A percentile compares a stretch with the other conserved stretches of the same genome.
Conservation (phyloP, 2,797 vertebrate genomes). For the Gila robusta region DNA sequence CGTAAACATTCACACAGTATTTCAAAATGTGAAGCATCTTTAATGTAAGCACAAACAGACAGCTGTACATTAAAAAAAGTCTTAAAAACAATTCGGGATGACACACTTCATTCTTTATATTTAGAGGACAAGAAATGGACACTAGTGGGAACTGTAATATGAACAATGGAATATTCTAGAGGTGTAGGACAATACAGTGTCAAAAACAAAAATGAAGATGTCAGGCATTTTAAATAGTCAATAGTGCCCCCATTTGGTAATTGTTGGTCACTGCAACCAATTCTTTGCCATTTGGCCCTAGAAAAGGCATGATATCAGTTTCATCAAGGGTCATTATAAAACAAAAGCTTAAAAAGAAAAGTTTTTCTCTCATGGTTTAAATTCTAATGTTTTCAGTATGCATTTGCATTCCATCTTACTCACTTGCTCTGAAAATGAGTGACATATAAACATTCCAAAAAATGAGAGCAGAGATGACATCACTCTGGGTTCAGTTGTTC, state of each 20-base stretch:
- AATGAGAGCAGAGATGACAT: background rate
- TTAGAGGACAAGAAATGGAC: background rate
- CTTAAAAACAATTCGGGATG: conserved; percentile 11
- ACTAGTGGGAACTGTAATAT: background rate
- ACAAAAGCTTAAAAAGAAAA: background rate
- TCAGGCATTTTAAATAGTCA: conserved; percentile 17
- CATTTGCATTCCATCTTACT: background rate
- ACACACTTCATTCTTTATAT: conserved; percentile 15
- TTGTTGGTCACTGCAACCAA: conserved; percentile 58
- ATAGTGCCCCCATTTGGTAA: conserved; percentile 52
- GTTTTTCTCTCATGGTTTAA: background rate
- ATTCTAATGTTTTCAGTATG: background rate
- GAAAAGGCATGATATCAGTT: background rate
- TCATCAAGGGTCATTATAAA: conserved; percentile 15
- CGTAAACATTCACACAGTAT: background rate
- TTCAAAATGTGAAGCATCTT: conserved; percentile 32
- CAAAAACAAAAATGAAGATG: background rate
- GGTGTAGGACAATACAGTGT: background rate
- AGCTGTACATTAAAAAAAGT: background rate
- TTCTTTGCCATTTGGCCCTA: conserved; percentile 5
- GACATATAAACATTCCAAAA: conserved; percentile 23
- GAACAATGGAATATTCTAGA: conserved; percentile 21
- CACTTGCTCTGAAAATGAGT: conserved; percentile 37
- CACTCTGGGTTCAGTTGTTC: background rate
- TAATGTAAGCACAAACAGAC: conserved; percentile 33